Conservation (phyloP, 2,797 vertebrate species). For the Phoeniculus purpureus region DNA sequence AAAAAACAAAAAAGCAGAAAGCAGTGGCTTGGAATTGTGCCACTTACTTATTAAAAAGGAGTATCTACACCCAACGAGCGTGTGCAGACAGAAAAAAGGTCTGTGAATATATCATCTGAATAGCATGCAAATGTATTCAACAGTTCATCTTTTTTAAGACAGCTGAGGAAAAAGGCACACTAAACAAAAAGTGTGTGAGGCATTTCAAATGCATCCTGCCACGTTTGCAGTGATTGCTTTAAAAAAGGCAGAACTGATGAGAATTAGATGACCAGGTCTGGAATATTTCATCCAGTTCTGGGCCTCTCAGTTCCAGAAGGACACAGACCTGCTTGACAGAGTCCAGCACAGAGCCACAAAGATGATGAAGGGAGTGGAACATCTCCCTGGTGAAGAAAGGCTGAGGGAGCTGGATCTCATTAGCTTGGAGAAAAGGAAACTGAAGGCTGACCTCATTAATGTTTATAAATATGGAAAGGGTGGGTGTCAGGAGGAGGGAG, state of each 20-base stretch:
- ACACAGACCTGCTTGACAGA: no score
- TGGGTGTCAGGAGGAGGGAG: no score
- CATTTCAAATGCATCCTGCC: conserved; percentile 6
- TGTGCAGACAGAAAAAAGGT: background rate
- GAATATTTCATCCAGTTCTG: no score
- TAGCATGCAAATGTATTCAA: conserved; percentile 29
- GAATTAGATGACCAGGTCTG: background rate
- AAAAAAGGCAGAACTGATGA: background rate
- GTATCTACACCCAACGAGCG: background rate
- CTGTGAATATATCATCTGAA: conserved; percentile 1
- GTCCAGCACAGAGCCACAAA: no score
- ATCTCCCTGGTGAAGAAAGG: no score
- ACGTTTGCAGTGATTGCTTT: background rate
- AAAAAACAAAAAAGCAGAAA: background rate
- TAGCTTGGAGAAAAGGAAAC: no score
- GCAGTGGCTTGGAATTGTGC: conserved; percentile 37
- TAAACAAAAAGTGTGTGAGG: background rate
- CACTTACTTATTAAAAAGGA: conserved; percentile 56
- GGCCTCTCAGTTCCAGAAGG: no score
- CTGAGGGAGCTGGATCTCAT: no score
- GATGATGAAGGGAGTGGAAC: no score
- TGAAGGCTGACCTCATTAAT: no score
- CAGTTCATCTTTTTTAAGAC: conserved; percentile 9
- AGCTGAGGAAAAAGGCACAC: conserved; percentile 35
- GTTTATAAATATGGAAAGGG: no score